These are phyloP conservation scores for Heteronetta atricapilla DNA, from an alignment of 2,113 vertebrate genomes.

Conservation along the genomic window DNA sequence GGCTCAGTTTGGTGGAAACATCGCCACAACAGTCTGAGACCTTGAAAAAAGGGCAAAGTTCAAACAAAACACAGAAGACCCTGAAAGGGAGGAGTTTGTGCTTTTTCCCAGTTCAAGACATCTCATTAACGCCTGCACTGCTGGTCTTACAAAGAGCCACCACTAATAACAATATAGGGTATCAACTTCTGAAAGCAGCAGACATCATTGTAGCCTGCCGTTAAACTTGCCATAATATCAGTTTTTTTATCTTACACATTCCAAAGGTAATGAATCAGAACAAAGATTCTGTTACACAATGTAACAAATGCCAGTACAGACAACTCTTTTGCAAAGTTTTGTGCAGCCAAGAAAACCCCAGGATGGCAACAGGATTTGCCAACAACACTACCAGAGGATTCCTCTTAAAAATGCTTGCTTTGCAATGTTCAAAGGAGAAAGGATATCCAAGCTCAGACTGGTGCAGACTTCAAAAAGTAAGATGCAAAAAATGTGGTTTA, in stretches of 20 bases:
- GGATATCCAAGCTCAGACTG: neutral
- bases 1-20: neutral
- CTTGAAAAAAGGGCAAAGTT: neutral
- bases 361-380: neutral
- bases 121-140: neutral
- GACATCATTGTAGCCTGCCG: neutral
- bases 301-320: neutral
- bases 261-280: neutral
- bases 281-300: neutral
- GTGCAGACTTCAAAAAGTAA: neutral
- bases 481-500: slow-evolving; percentile 7
- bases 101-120: neutral
- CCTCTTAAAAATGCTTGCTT: neutral
- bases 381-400: neutral
- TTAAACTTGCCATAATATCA: neutral
- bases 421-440: slow-evolving; percentile 19
- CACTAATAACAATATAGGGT: neutral
- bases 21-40: neutral
- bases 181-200: neutral
- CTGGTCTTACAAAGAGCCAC: neutral
- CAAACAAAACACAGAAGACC: neutral
- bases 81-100: neutral
- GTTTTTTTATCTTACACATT: neutral
- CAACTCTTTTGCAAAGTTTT: neutral
- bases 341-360: neutral